Base-by-base conservation (phyloP, 2,113 vertebrate genomes). In the Spermophilus dauricus region DNA sequence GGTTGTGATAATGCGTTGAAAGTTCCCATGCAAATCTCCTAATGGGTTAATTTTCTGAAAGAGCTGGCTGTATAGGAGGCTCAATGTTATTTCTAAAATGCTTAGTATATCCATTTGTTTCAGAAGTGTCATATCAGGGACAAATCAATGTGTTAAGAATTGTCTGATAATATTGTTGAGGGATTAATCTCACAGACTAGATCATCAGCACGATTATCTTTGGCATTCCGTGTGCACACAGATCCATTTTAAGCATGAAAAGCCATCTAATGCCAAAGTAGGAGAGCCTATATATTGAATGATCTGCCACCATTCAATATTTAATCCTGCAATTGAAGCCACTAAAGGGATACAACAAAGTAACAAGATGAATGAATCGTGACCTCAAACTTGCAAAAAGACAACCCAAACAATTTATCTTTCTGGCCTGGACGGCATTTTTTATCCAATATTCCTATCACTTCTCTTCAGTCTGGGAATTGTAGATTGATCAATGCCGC, bases 281-380 rank as follows among this genome's bases (percentile, higher is more conserved):
- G 89, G 97, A 98, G 95, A 97, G 98, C 98, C 97, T 95, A 97
- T 96, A 97, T 99, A 99, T 98, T 98, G 98, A 99, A 99, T 98
- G 98, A 98, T 99, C 98, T 98, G 98, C 98, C 99, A 98, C 98
- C 98, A 99, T 99, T 99, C 98, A 98, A 98, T 99, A 99, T 99
- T 99, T 99, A 99, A 99, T 99, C 99, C 99, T 98, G 98, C 99
- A 99, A 99, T 98, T 98, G 99, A 99, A 99, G 98, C 98, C 99
- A 98, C 99, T 99, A 99, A 99, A 99, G 99, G 99, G 99, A 99
- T 99, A 99, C 93, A 98, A 98, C 97, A 97, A 98, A 98, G 98
- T 99, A 99, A 99, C 99, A 99, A 99, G 99, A 99, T 99, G 99
- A 99, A 99, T 99, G 99, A 99, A 99, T 98, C 98, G 98, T 99